These are phyloP conservation scores for Karalla daura DNA, from an alignment of 2,797 vertebrate genomes.

Conservation along the genomic window DNA sequence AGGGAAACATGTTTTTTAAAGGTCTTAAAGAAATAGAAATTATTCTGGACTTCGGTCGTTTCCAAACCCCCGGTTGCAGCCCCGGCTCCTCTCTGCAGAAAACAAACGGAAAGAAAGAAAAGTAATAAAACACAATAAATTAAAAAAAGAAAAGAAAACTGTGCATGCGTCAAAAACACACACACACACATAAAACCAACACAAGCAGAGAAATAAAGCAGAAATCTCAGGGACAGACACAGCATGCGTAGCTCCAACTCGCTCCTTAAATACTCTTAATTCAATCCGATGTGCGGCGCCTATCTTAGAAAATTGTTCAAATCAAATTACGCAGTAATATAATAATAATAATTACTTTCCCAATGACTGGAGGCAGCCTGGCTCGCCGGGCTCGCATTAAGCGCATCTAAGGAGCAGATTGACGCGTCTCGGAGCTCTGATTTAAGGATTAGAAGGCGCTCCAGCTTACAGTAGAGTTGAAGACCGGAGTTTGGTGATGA, in stretches of 20 bases:
- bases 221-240: constrained; percentile 31
- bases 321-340: constrained; percentile 97
- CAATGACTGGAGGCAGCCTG: constrained; percentile 88
- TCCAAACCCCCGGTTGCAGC: no score
- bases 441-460: constrained; percentile 82
- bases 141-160: no score
- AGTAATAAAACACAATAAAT: no score
- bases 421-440: constrained; percentile 91
- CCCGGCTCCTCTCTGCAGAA: no score
- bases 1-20: no score
- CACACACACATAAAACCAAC: constrained; percentile 14
- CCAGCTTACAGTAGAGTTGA: constrained; percentile 88
- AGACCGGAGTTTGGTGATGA: constrained; percentile 87
- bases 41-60: no score
- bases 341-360: constrained; percentile 90
- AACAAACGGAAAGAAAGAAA: no score
- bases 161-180: constrained; percentile 39
- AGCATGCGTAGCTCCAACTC: constrained; percentile 71
- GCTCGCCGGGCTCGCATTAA: constrained; percentile 92
- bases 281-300: constrained; percentile 74
- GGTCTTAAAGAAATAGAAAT: no score
- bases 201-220: background rate
- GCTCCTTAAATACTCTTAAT: constrained; percentile 78
- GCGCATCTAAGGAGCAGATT: constrained; percentile 93
- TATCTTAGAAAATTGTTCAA: constrained; percentile 87